A percentile compares a stretch with the other conserved stretches of the same genome.
Evolutionary conservation across 1,140 invertebrate genomes (phyloP).

Genomic region (Ips typographus): DNA sequence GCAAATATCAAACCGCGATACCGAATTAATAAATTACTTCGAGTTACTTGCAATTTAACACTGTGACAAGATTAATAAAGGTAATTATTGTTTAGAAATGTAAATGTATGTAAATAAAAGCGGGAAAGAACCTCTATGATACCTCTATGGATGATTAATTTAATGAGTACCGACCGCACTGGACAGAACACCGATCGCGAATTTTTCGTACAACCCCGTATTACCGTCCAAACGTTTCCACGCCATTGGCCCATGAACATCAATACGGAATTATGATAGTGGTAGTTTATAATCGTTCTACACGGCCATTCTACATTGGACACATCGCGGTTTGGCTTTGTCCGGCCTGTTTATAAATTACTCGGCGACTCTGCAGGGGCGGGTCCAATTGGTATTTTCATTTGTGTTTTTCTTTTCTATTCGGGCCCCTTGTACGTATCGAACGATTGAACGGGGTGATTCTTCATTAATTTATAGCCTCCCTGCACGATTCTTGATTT

Average conservation of each 20-base stretch:
- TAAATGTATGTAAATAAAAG: conserved; percentile 34
- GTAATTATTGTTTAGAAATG: conserved; percentile 36
- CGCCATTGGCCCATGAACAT: conserved; percentile 46
- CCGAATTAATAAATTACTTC: conserved; percentile 37
- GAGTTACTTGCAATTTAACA: conserved; percentile 37
- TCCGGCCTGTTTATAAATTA: conserved; percentile 45
- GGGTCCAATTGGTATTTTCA: conserved; percentile 12
- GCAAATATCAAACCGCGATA: conserved; percentile 31
- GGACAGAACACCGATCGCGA: too few species aligned
- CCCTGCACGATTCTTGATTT: too few species aligned
- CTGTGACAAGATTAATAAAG: conserved; percentile 36
- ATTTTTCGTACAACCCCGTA: background rate
- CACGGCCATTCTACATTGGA: conserved; percentile 45
- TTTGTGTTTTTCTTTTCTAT: conserved; percentile 8
- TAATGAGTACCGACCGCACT: background rate
- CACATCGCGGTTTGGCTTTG: conserved; percentile 45
- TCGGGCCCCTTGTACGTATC: background rate
- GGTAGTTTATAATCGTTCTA: conserved; percentile 45
- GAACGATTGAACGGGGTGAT: background rate
- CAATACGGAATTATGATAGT: conserved; percentile 47
- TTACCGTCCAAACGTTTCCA: conserved; percentile 15
- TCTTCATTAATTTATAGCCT: background rate
- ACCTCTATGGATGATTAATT: conserved; percentile 27
- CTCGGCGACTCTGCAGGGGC: conserved; percentile 28
- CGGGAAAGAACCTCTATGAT: conserved; percentile 13